Conservation (phyloP, 2,888 invertebrate species). For the Lasius fuliginosus region DNA sequence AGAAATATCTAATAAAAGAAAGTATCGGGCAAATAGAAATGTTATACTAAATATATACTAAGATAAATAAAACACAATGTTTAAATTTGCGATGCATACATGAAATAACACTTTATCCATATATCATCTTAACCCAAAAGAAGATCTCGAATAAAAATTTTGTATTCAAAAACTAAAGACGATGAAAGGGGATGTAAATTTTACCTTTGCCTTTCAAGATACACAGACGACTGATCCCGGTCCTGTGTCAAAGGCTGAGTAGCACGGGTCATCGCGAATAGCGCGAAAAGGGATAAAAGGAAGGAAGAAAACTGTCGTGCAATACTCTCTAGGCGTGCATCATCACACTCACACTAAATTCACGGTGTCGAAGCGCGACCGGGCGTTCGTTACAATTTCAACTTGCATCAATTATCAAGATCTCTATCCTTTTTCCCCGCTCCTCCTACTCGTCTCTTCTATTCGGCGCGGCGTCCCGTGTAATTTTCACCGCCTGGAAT, state of each 20-base stretch:
- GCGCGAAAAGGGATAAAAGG: constrained; percentile 13
- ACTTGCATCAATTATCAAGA: constrained; percentile 70
- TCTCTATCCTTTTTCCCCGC: not conserved
- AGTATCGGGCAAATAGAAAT: not conserved
- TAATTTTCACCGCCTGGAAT: constrained; percentile 62
- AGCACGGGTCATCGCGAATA: constrained; percentile 54
- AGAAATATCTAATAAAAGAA: not conserved
- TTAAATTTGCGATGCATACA: not conserved
- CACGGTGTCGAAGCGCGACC: constrained; percentile 48
- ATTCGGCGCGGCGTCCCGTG: constrained; percentile 26
- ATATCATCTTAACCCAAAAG: not conserved
- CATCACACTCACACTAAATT: constrained; percentile 60
- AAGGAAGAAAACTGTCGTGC: constrained; percentile 41
- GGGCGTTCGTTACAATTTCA: constrained; percentile 75
- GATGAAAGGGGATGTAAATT: not conserved
- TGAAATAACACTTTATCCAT: not conserved
- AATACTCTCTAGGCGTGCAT: constrained; percentile 43
- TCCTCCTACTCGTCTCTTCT: not conserved
- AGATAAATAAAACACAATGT: not conserved
- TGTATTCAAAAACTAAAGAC: not conserved
- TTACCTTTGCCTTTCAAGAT: not conserved
- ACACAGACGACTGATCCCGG: constrained; percentile 14
- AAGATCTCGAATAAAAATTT: not conserved
- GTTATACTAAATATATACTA: not conserved
- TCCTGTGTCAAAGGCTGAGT: constrained; percentile 12